Conservation (phyloP, 2,113 vertebrate genomes). For the Paramormyrops kingsleyae region DNA sequence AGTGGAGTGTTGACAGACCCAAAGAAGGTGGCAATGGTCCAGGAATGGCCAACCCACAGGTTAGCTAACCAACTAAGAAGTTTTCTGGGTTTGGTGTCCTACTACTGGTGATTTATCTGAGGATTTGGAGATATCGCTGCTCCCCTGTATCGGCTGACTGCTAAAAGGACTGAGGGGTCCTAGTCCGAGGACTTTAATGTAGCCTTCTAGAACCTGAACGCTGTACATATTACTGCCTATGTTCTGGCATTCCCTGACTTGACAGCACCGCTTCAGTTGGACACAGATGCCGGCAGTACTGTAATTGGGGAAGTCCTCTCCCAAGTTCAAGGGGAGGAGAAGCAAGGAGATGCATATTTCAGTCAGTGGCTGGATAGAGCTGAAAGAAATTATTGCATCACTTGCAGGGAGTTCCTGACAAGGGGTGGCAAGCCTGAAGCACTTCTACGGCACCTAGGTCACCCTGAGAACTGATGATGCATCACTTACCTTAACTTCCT, state of each 20-base stretch:
- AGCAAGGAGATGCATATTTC: background rate
- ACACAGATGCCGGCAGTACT: background rate
- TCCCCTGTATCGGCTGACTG: background rate
- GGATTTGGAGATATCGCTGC: background rate
- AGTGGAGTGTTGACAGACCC: background rate
- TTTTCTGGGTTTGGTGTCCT: background rate
- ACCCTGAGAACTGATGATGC: background rate
- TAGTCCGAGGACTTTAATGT: background rate
- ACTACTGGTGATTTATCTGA: background rate
- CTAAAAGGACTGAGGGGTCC: background rate
- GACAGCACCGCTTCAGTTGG: background rate
- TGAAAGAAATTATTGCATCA: background rate
- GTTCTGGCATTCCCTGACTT: background rate
- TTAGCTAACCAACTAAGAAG: background rate
- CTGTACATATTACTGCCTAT: background rate
- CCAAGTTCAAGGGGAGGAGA: background rate
- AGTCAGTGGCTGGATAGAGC: background rate
- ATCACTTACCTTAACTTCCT: slow-evolving; percentile 6
- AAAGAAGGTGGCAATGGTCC: background rate
- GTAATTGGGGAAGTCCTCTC: background rate
- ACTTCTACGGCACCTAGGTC: background rate
- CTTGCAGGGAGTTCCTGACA: background rate
- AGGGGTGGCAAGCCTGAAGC: background rate
- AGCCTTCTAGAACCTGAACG: background rate
- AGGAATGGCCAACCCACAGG: background rate